A percentile compares a stretch with the other conserved stretches of the same genome.
These are phyloP conservation scores for Stenurella melanura DNA, from an alignment of 2,888 invertebrate genomes.

Conservation along the genomic window DNA sequence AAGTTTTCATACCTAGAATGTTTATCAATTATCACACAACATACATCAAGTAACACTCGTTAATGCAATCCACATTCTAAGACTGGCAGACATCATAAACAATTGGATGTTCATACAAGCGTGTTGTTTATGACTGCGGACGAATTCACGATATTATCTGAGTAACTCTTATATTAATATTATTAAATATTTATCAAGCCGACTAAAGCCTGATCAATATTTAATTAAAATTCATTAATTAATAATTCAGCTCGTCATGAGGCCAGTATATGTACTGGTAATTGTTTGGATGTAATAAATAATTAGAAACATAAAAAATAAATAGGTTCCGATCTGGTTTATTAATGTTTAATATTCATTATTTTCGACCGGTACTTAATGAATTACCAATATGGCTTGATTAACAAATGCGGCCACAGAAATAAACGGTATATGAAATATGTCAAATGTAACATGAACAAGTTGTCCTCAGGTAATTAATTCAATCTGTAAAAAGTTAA, in stretches of 20 bases:
- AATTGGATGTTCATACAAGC: not conserved
- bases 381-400: constrained; percentile 21
- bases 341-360: constrained; percentile 40
- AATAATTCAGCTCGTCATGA: constrained; percentile 23
- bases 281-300: constrained; percentile 41
- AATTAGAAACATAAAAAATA: constrained; percentile 37
- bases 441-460: constrained; percentile 2
- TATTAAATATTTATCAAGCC: constrained; percentile 23
- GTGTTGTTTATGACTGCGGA: not conserved
- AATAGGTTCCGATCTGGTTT: constrained; percentile 4
- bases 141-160: constrained; percentile 22
- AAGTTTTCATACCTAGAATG: too few species aligned
- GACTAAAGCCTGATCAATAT: constrained; percentile 12
- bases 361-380: constrained; percentile 38
- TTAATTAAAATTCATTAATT: constrained; percentile 37
- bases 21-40: not conserved
- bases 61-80: not conserved
- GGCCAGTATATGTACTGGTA: constrained; percentile 24
- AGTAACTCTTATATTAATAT: constrained; percentile 28
- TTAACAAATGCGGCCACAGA: not conserved
- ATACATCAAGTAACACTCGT: not conserved
- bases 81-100: not conserved
- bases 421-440: constrained; percentile 3
- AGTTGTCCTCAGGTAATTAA: not conserved
- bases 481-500: not conserved